Evolutionary conservation across 2,888 invertebrate genomes (phyloP), one percentile per base, ranked within the genome.

Genomic region (Heliconius sara): DNA sequence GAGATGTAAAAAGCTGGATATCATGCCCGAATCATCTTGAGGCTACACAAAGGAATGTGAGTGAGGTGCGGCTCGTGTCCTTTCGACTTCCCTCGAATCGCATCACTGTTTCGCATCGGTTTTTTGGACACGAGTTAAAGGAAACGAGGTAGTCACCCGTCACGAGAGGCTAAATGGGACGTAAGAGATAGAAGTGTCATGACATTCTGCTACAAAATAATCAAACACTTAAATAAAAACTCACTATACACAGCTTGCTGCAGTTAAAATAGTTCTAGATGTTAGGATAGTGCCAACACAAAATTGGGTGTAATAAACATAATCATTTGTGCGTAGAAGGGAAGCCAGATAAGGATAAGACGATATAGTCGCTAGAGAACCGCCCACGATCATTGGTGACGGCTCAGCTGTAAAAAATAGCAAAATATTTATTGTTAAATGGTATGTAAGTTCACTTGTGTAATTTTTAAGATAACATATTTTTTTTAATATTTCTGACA

Each of bases 311-410:
- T 79, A 83, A 25, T 73, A n/a, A 25, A 73, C n/a, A 13, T 22
- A 39, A 39, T 73, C 60, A 80, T 81, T 82, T 22, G 87, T 83
- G 77, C 81, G 85, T 34, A 90, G 73, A 22, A 91, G 77, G 34
- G 87, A 80, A 0, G 81, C 86, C 4, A 87, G 87, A 19, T 82
- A 83, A 4, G 91, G 91, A 75, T 90, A 90, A 60, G 83, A 81
- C 3, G 78, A 75, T 25, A 85, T 85, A 19, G 43, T 78, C 2
- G 83, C 81, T 12, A 80, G 60, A 9, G 79, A 57, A 19, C 85
- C 52, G 66, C 34, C 76, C 80, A 19, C 74, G 25, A 70, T 70
- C 43, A 70, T 2, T 9, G 70, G 70, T 0, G 70, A 70, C 16
- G 70, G 70, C 70, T 43, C 39, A 47, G 70, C 70, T 70, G 70